A percentile compares a stretch with the other conserved stretches of the same genome.
Conservation (phyloP, 2,888 invertebrate species). For the Drosophila gaucha region DNA sequence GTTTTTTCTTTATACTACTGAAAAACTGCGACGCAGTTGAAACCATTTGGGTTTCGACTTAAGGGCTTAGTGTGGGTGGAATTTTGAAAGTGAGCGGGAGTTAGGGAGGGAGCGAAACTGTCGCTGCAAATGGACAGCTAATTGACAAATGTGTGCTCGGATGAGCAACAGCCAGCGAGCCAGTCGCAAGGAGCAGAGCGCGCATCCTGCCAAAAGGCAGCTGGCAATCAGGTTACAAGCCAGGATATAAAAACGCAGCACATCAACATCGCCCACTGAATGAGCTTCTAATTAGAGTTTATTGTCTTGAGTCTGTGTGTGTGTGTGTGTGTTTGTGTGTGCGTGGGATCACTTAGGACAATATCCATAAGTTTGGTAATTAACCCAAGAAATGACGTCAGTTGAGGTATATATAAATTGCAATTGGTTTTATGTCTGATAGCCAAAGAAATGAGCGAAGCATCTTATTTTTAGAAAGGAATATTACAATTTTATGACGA, state of each 20-base stretch:
- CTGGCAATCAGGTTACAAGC: slow-evolving; percentile 49
- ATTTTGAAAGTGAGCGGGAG: neutral
- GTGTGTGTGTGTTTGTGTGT: slow-evolving; percentile 6
- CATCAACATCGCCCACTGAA: slow-evolving; percentile 45
- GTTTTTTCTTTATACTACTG: neutral
- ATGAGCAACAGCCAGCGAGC: slow-evolving; percentile 15
- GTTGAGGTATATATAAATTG: neutral
- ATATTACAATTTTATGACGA: no score
- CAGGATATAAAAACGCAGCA: slow-evolving; percentile 13
- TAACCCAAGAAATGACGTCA: slow-evolving; percentile 38
- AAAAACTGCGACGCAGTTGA: slow-evolving; percentile 51
- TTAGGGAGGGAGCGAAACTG: neutral
- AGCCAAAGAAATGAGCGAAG: neutral
- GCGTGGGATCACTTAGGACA: slow-evolving; percentile 16
- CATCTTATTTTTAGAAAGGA: no score
- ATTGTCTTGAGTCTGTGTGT: slow-evolving; percentile 51
- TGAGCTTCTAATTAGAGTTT: slow-evolving; percentile 72
- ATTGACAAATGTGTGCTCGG: slow-evolving; percentile 67
- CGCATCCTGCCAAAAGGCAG: slow-evolving; percentile 20
- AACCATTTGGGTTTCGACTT: slow-evolving; percentile 8
- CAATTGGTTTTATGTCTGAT: neutral
- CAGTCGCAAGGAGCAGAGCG: neutral
- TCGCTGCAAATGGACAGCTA: slow-evolving; percentile 57
- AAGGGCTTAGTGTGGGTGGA: slow-evolving; percentile 17
- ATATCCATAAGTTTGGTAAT: slow-evolving; percentile 29